These are phyloP conservation scores for Callaeas wilsoni DNA, from an alignment of 2,113 vertebrate species.

Conservation along the genomic window DNA sequence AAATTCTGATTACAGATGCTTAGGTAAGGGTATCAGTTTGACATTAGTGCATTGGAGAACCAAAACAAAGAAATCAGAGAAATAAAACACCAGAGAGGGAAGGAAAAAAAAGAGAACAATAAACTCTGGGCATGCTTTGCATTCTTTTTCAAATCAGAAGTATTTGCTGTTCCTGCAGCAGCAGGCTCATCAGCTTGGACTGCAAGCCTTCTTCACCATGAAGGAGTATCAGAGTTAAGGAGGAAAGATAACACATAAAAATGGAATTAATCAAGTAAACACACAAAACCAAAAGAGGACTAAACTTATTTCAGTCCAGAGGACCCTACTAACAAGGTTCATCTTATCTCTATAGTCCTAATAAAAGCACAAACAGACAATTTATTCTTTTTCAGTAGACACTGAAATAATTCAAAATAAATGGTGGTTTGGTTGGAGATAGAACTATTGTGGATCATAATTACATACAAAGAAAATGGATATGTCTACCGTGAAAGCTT, in stretches of 20 bases:
- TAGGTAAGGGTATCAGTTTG: not conserved
- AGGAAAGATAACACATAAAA: not conserved
- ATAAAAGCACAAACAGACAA: not conserved
- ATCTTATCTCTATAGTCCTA: not conserved
- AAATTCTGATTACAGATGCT: not conserved
- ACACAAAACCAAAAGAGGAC: not conserved
- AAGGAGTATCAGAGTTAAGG: not conserved
- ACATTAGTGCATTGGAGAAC: not conserved
- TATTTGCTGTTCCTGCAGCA: not conserved
- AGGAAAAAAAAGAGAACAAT: not conserved
- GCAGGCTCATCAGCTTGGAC: not conserved
- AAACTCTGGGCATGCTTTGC: not conserved
- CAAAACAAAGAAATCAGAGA: not conserved
- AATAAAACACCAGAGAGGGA: not conserved
- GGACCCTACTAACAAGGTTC: not conserved
- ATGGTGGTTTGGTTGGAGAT: not conserved
- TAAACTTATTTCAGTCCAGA: not conserved
- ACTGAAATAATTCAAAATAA: slow-evolving; percentile 7
- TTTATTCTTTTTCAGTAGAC: not conserved
- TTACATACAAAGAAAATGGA: not conserved
- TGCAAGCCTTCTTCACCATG: not conserved
- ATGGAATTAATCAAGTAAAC: not conserved
- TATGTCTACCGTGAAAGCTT: not conserved
- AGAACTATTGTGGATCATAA: not conserved
- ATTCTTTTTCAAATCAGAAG: not conserved